Evolutionary conservation across 2,113 vertebrate species (phyloP), one percentile per base, ranked within the genome.

Genomic region (Corvus moneduloides): DNA sequence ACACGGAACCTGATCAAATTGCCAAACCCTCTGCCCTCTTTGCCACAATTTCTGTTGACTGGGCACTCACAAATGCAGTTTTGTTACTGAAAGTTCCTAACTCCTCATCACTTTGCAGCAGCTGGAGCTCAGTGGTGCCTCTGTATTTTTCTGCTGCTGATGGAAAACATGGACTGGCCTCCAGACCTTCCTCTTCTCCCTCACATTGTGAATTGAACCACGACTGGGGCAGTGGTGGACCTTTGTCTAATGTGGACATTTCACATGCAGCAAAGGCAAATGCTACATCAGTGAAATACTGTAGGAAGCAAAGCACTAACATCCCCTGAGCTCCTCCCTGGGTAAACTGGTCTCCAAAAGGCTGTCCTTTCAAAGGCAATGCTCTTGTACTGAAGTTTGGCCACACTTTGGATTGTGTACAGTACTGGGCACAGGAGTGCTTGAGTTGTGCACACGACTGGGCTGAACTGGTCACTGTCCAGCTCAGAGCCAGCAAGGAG

Each of bases 381-480:
- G 54, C 49, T 55, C 55, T 58, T 8, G 30, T 8, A 5, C 32
- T 32, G 41, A 73, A 15, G 32, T 24, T 7, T 81, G 80, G 14
- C 23, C 37, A 39, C 22, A 1, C 13, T 74, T 63, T 4, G 54
- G 46, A 6, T 15, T 77, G 17, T 20, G 54, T n/a, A 21, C 30
- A 46, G 5, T 7, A 4, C 11, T 46, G 43, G 27, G 26, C 3
- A 3, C 26, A 13, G 2, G 11, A 76, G 30, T 3, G 2, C 35
- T 44, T 30, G 52, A 51, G 56, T 0, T 32, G 16, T 37, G 28
- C 10, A 6, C 3, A 1, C 0, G 23, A 1, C 0, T 55, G 78
- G 17, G 19, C n/a, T 87, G 84, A 64, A 37, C 49, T 30, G 35
- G n/a, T 22, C 71, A 33, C 39, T 63, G 68, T 20, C 16, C 24